A percentile compares a stretch with the other conserved stretches of the same genome.
Conservation (phyloP, 2,888 invertebrate genomes). For the Nudaria mundana region DNA sequence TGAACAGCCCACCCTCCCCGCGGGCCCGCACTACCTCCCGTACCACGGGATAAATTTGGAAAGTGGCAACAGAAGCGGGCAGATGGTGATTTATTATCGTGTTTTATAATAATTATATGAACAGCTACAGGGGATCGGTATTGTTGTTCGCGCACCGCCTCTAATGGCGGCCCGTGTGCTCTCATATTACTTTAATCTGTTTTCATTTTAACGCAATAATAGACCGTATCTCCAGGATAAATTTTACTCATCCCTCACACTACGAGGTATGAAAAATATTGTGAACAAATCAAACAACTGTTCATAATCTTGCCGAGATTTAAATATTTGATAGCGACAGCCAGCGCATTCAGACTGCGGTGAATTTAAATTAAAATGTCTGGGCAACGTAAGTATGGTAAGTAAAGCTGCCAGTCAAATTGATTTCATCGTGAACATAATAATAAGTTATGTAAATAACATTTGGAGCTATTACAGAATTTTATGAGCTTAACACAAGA, state of each 20-base stretch:
- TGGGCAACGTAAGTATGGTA: slow-evolving; percentile 34
- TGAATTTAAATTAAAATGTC: slow-evolving; percentile 20
- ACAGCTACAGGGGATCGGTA: slow-evolving; percentile 50
- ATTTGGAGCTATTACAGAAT: slow-evolving; percentile 36
- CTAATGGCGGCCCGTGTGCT: slow-evolving; percentile 49
- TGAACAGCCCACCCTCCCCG: slow-evolving; percentile 51
- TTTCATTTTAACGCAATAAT: slow-evolving; percentile 47
- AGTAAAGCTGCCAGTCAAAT: slow-evolving; percentile 37
- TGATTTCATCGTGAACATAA: slow-evolving; percentile 45
- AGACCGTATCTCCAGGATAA: slow-evolving; percentile 30
- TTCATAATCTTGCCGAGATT: slow-evolving; percentile 9
- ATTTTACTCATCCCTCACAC: slow-evolving; percentile 20
- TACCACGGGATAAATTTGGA: slow-evolving; percentile 62
- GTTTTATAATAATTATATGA: slow-evolving; percentile 76
- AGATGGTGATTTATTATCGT: slow-evolving; percentile 77
- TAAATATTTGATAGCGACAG: slow-evolving; percentile 10
- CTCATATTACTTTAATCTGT: slow-evolving; percentile 44
- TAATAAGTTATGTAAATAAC: slow-evolving; percentile 33
- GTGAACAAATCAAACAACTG: slow-evolving; percentile 15
- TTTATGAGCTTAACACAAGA: slow-evolving; percentile 40
- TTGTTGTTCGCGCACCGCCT: slow-evolving; percentile 44
- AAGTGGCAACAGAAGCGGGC: slow-evolving; percentile 70
- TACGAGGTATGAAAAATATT: slow-evolving; percentile 16
- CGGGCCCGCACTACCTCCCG: slow-evolving; percentile 14
- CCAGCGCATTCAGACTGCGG: slow-evolving; percentile 15